Evolutionary conservation across 1,140 invertebrate species (phyloP).

Genomic region (Lepidurus arcticus): DNA sequence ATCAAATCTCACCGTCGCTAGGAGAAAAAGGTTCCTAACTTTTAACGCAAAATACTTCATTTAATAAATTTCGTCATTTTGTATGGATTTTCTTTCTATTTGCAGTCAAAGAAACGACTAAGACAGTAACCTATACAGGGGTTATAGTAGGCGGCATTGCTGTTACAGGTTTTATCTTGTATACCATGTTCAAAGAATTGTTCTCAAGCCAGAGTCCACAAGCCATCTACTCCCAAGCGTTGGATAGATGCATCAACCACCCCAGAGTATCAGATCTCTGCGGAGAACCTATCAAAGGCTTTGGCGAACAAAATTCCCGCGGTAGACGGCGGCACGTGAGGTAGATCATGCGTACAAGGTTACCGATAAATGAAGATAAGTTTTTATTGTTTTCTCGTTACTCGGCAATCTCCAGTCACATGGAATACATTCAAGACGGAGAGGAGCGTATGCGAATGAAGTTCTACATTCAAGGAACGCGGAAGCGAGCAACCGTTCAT

Average conservation of each 20-base stretch:
- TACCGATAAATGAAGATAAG: neutral
- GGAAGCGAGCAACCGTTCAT: constrained; percentile 71
- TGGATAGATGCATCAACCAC: constrained; percentile 65
- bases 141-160: constrained; percentile 72
- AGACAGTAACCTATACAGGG: constrained; percentile 71
- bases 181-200: constrained; percentile 72
- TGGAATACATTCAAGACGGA: constrained; percentile 65
- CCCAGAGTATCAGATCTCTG: constrained; percentile 63
- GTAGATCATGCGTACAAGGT: constrained; percentile 43
- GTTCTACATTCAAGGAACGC: constrained; percentile 78
- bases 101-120: constrained; percentile 77
- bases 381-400: constrained; percentile 41
- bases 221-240: constrained; percentile 71
- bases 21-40: neutral
- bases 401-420: constrained; percentile 58
- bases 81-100: constrained; percentile 31
- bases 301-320: constrained; percentile 73
- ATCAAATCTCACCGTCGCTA: neutral
- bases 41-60: neutral
- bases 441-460: constrained; percentile 74
- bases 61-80: neutral
- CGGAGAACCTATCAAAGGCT: constrained; percentile 80
- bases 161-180: constrained; percentile 71
- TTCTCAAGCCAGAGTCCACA: constrained; percentile 81
- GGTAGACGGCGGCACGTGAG: constrained; percentile 61